Evolutionary conservation across 2,797 vertebrate genomes (phyloP).

Genomic region (Pipistrellus pipistrellus): DNA sequence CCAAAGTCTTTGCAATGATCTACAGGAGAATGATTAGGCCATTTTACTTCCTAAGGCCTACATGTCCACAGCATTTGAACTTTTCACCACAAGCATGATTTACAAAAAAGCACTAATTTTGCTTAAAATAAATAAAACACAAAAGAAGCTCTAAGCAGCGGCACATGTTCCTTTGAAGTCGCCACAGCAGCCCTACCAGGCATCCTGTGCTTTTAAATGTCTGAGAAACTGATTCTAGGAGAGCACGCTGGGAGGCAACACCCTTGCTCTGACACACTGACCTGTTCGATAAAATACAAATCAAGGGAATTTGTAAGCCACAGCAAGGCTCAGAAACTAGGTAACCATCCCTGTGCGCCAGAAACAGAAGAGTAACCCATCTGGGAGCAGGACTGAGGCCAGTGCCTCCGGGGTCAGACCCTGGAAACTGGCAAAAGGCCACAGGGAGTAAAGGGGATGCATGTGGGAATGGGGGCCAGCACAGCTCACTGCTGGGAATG

Average conservation of each 20-base stretch:
- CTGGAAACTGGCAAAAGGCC: not conserved
- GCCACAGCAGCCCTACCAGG: not conserved
- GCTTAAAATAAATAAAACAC: slow-evolving; percentile 29
- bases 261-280: not conserved
- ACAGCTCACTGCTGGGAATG: not conserved
- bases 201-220: not conserved
- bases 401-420: not conserved
- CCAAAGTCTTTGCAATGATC: not conserved
- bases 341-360: not conserved
- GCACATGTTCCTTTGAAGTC: not conserved
- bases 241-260: not conserved
- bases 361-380: not conserved
- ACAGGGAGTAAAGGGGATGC: not conserved
- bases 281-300: not conserved
- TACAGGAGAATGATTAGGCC: not conserved
- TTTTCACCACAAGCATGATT: slow-evolving; percentile 4
- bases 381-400: not conserved
- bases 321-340: not conserved
- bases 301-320: not conserved
- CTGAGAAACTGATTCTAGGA: not conserved
- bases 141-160: not conserved
- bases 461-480: too few relatives aligned
- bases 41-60: not conserved
- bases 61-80: slow-evolving; percentile 12
- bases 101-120: not conserved